phyloP scores from a whole-genome alignment of 2,113 vertebrate species.

The Calyptomena viridis region DNA sequence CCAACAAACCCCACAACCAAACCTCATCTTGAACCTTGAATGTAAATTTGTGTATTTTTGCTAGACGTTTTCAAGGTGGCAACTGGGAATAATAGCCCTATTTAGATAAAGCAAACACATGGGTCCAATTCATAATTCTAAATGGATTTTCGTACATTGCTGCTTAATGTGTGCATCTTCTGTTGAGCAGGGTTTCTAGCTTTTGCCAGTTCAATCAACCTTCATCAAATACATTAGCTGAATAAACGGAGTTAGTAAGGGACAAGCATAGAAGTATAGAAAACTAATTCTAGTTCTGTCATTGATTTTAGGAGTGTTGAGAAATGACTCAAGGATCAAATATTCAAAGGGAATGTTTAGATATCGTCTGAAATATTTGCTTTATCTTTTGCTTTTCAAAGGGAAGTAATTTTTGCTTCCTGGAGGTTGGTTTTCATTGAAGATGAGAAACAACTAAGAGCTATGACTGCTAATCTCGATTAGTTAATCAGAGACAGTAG shows the following conservation, averaged over 20 bases:
- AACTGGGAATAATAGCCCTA: conserved; percentile 61
- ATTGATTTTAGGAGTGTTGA: neutral
- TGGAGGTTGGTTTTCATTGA: neutral
- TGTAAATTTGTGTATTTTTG: neutral
- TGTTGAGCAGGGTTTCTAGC: neutral
- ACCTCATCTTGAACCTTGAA: neutral
- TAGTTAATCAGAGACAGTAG: neutral
- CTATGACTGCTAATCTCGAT: neutral
- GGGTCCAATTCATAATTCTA: neutral
- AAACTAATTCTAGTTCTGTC: neutral
- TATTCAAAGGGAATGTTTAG: neutral
- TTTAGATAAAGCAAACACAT: neutral
- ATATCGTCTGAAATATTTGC: neutral
- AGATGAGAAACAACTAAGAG: neutral
- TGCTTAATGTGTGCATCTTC: neutral
- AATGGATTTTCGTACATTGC: neutral
- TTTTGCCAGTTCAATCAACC: neutral
- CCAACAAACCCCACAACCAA: neutral
- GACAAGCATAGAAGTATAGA: neutral
- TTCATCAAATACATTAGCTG: neutral
- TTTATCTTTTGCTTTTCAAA: neutral
- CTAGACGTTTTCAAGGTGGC: conserved; percentile 57
- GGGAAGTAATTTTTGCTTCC: neutral
- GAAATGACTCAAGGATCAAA: neutral
- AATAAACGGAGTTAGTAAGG: neutral